Conservation (phyloP, 2,113 vertebrate genomes). For the Alectura lathami region DNA sequence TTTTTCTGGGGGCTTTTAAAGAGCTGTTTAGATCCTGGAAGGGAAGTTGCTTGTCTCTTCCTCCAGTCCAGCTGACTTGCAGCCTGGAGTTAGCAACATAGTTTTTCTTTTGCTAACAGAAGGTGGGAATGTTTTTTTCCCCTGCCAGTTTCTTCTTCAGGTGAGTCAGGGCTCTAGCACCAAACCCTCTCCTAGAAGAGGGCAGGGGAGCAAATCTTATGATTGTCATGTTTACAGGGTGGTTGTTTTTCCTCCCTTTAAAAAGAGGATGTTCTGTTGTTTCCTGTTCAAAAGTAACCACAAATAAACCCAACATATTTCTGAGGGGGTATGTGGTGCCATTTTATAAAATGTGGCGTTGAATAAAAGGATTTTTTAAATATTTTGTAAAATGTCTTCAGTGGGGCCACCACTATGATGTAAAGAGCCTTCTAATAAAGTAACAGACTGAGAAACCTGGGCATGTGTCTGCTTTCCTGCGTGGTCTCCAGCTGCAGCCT, state of each 20-base stretch:
- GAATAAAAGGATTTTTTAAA: not conserved
- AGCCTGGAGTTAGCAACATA: not conserved
- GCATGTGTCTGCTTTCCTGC: not conserved
- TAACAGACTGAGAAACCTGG: conserved; percentile 37
- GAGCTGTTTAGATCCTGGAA: not conserved
- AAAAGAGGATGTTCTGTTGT: not conserved
- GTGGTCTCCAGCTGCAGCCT: not conserved
- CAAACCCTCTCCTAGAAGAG: not conserved
- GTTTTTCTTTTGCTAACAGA: not conserved
- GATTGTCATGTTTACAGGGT: not conserved
- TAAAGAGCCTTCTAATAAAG: conserved; percentile 79
- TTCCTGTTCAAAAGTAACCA: not conserved
- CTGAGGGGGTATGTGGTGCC: not conserved
- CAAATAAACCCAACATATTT: conserved; percentile 36
- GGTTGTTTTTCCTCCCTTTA: not conserved
- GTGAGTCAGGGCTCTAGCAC: not conserved
- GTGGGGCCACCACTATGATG: conserved; percentile 24
- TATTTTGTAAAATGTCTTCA: conserved; percentile 52
- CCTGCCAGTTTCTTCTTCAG: not conserved
- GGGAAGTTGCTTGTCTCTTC: not conserved
- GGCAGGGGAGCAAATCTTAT: not conserved
- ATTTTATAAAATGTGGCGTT: conserved; percentile 35
- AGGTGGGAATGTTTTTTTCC: not conserved
- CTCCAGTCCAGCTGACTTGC: not conserved
- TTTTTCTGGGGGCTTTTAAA: not conserved